Evolutionary conservation across 2,113 vertebrate genomes (phyloP).

Genomic region (Varanus komodoensis): DNA sequence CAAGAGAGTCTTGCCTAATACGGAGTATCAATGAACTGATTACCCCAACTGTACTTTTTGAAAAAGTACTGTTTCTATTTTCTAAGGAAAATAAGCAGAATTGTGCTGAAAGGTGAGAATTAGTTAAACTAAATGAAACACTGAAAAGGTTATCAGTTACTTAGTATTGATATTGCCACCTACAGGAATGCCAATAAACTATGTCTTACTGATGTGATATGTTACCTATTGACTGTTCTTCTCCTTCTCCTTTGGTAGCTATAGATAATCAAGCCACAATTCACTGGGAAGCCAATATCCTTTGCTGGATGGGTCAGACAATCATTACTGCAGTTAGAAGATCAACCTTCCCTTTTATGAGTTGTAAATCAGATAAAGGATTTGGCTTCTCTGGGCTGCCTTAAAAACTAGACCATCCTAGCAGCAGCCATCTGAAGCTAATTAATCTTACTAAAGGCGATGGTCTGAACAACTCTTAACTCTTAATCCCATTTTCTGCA

Average conservation of each 20-base stretch:
- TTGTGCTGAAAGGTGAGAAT: background rate
- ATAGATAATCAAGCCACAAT: slow-evolving; percentile 33
- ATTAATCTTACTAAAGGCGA: slow-evolving; percentile 15
- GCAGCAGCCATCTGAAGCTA: slow-evolving; percentile 18
- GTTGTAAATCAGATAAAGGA: slow-evolving; percentile 19
- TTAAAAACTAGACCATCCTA: background rate
- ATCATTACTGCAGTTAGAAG: slow-evolving; percentile 20
- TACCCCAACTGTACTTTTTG: background rate
- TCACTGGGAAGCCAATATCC: slow-evolving; percentile 11
- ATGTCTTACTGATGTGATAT: slow-evolving; percentile 1
- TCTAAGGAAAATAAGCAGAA: background rate
- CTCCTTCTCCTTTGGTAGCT: background rate
- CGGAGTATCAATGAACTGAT: background rate
- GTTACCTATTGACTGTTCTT: background rate
- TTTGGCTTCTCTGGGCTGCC: background rate
- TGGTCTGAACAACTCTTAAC: background rate
- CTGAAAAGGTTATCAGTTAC: slow-evolving; percentile 1
- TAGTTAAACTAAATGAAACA: slow-evolving; percentile 3
- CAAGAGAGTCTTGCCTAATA: background rate
- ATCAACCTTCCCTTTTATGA: slow-evolving; percentile 3
- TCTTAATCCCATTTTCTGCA: slow-evolving; percentile 17
- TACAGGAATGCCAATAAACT: slow-evolving; percentile 17
- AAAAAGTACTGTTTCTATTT: background rate
- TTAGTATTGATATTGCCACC: background rate
- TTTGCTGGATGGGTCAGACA: slow-evolving; percentile 4